A percentile compares a stretch with the other conserved stretches of the same genome.
These are phyloP conservation scores for Meiosimyza platycephala DNA, from an alignment of 2,888 invertebrate species.

Conservation along the genomic window DNA sequence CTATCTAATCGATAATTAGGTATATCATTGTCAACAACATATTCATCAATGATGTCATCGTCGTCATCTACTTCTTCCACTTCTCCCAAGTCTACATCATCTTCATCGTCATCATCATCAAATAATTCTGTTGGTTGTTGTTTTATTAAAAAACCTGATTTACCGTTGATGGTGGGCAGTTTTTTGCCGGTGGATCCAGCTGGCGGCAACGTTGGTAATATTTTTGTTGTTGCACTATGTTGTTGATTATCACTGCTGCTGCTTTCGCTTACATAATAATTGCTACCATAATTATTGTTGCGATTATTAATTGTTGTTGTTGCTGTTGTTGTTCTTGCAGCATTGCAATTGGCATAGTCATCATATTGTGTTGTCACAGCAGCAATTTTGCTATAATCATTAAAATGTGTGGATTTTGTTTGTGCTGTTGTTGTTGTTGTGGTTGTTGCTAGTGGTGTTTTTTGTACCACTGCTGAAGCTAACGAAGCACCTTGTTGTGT, in stretches of 20 bases:
- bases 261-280: slow-evolving; percentile 17
- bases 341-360: slow-evolving; percentile 58
- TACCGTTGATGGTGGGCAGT: slow-evolving; percentile 62
- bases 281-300: slow-evolving; percentile 49
- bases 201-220: slow-evolving; percentile 59
- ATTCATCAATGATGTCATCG: slow-evolving; percentile 48
- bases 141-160: slow-evolving; percentile 60
- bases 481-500: slow-evolving; percentile 60
- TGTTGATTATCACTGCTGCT: slow-evolving; percentile 30
- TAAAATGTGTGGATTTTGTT: slow-evolving; percentile 11
- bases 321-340: slow-evolving; percentile 36
- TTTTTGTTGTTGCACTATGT: slow-evolving; percentile 45
- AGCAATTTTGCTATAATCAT: background rate
- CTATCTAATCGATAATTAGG: slow-evolving; percentile 61
- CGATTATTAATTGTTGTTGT: slow-evolving; percentile 22
- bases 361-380: slow-evolving; percentile 42
- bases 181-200: slow-evolving; percentile 62
- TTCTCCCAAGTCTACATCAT: slow-evolving; percentile 46
- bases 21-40: slow-evolving; percentile 38
- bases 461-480: slow-evolving; percentile 56
- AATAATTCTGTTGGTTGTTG: slow-evolving; percentile 65
- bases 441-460: slow-evolving; percentile 42
- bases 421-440: slow-evolving; percentile 27
- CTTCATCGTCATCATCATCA: slow-evolving; percentile 59
- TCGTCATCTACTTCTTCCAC: slow-evolving; percentile 36